Base-by-base conservation (phyloP, 2,888 invertebrate species). In the Macrosoma leucophasiata region DNA sequence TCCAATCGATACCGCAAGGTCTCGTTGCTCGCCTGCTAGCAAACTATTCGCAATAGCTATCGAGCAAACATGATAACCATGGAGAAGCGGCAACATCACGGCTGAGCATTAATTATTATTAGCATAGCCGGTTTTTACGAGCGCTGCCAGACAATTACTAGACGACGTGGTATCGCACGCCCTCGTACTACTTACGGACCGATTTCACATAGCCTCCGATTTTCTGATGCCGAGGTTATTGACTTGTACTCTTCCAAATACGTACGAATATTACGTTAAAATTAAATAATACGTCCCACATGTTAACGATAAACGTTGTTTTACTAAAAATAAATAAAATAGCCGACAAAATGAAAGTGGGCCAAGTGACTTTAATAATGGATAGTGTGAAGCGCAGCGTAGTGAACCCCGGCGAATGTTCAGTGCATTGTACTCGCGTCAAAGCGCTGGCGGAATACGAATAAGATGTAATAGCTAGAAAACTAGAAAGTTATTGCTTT, bases 401-500 rank as follows among this genome's bases (percentile, higher is more conserved):
- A 50, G 54, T 45, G 47, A 50, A 50, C 50, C 48, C 36, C 33
- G 42, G 44, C 48, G 45, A 41, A 26, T 34, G 49, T 44, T 39
- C 50, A 41, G 44, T 50, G 55, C 58, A 54, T 54, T 55, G 54
- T 58, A 50, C 42, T 39, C 37, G 39, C 46, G n/a, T 43, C 48
- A 48, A 48, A 45, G 53, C 60, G 55, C 42, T 45, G 48, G 54
- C 50, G 37, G 62, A 65, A 63, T 62, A 62, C 53, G 54, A 62
- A 62, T 58, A 44, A 50, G 39, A 44, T 43, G 47, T 41, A 39
- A 42, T 49, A 36, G 48, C 48, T 28, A 43, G 50, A 39, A 52
- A 50, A 55, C 54, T 67, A 66, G 64, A 68, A 68, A 68, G 67
- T 62, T 57, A 60, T 55, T 46, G 50, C 55, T 54, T 41, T 49